Base-by-base conservation (phyloP, 2,113 vertebrate species). In the Caranx ignobilis region DNA sequence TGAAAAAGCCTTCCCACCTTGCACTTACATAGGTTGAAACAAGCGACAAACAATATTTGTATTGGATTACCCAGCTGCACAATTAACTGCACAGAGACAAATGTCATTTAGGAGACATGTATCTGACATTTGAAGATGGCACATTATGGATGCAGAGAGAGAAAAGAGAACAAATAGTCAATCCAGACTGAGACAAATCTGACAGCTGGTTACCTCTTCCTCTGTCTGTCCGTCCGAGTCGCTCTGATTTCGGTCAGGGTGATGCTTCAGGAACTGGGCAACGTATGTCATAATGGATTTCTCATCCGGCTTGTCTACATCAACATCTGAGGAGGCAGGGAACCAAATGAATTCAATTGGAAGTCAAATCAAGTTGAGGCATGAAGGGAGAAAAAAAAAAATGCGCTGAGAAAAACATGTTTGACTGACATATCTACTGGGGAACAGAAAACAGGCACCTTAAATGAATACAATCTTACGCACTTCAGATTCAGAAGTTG, bases 231-330 rank as follows among this genome's bases (percentile, higher is more conserved):
- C 89, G 10, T 96, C 95, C 5, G 89, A 18, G 65, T 93, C 88
- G 11, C 92, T 84, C 32, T 87, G 92, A 77, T 95, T 93, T 78
- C 77, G 79, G 41, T 97, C 94, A 0, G 98, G 98, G 77, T 95
- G 97, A 41, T 96, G 95, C 82, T 96, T 99, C 92, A 99, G 93
- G 89, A 99, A 99, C 93, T 99, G 98, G 64, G 98, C 97, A 37
- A 99, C 95, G 0, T 99, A 99, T 2, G 98, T 99, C 98, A 99
- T 99, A 48, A 99, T 95, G 59, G 97, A 99, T 91, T 99, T 99
- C 87, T 99, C 98, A 89, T 99, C 98, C n/a, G 98, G 98, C 55
- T 99, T 99, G 88, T 99, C 97, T 75, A 99, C 98, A 76, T 99
- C 98, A 10, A 99, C 97, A 89, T 99, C 98, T 99, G 90, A 52